Percentiles rank a stretch among this genome's conserved stretches.
Evolutionary conservation across 2,888 invertebrate genomes (phyloP).

Genomic region (Aleiodes leptofemur): DNA sequence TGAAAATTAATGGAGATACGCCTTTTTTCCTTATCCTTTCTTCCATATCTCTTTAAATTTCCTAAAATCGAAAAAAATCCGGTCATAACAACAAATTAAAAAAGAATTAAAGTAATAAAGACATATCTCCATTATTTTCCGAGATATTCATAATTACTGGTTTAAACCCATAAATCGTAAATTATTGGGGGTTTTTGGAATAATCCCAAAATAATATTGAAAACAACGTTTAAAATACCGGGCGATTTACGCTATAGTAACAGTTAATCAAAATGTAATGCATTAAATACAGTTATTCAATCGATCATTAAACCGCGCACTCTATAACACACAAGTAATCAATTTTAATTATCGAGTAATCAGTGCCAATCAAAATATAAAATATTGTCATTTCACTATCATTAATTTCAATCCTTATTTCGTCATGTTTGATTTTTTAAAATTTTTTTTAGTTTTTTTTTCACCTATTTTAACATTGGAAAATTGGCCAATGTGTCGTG

Average conservation of each 20-base stretch:
- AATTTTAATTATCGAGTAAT: conserved; percentile 40
- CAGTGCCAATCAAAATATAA: conserved; percentile 19
- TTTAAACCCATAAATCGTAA: too few species aligned
- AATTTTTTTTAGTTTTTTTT: not conserved
- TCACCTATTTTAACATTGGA: not conserved
- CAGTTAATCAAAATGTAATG: not conserved
- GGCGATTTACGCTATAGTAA: not conserved
- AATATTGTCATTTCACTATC: conserved; percentile 7
- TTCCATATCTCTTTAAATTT: too few species aligned
- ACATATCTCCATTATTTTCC: too few species aligned
- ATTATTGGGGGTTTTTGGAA: not conserved
- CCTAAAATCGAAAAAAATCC: too few species aligned
- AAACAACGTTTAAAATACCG: not conserved
- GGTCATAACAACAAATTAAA: too few species aligned
- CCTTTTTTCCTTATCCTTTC: too few species aligned
- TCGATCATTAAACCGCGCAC: conserved; percentile 10
- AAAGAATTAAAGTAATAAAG: too few species aligned
- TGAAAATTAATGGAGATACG: too few species aligned
- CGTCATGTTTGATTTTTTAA: not conserved
- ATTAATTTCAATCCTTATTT: conserved; percentile 20
- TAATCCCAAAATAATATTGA: conserved; percentile 6
- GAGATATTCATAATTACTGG: too few species aligned
- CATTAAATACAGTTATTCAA: conserved; percentile 11
- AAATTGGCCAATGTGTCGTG: conserved; percentile 38
- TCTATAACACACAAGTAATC: conserved; percentile 20